phyloP scores from a whole-genome alignment of 2,888 invertebrate species.

The Diploptera punctata region DNA sequence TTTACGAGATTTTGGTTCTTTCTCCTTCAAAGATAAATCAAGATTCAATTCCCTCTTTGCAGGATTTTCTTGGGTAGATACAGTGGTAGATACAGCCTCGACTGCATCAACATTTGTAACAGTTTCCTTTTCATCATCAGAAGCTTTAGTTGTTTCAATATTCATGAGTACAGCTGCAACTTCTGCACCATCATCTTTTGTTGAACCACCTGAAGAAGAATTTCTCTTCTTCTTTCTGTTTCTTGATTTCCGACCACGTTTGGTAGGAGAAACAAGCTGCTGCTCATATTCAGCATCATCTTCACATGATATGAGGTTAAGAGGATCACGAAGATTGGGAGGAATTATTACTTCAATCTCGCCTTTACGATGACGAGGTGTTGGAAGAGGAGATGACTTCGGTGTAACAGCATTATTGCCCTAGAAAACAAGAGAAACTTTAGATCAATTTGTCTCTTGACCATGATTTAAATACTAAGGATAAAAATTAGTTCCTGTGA shows the following conservation, averaged over 20 bases:
- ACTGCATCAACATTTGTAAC: slow-evolving; percentile 25
- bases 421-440: slow-evolving; percentile 51
- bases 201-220: slow-evolving; percentile 51
- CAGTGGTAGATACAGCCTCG: slow-evolving; percentile 50
- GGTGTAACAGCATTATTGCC: slow-evolving; percentile 91
- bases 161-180: not conserved
- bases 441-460: too few species aligned
- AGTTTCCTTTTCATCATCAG: slow-evolving; percentile 50
- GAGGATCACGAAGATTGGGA: slow-evolving; percentile 89
- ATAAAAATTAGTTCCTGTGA: too few species aligned
- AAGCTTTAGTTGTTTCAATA: slow-evolving; percentile 5
- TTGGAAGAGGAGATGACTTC: slow-evolving; percentile 88
- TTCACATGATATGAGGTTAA: slow-evolving; percentile 76
- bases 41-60: slow-evolving; percentile 47
- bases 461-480: too few species aligned
- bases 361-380: slow-evolving; percentile 78
- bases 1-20: slow-evolving; percentile 65
- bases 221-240: slow-evolving; percentile 70
- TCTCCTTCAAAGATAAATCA: slow-evolving; percentile 58
- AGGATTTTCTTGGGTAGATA: slow-evolving; percentile 48
- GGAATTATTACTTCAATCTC: slow-evolving; percentile 92
- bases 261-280: slow-evolving; percentile 73
- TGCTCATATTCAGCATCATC: slow-evolving; percentile 84
- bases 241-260: slow-evolving; percentile 66
- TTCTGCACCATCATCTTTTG: slow-evolving; percentile 52